Base-by-base conservation (phyloP, 2,888 invertebrate species). In the Eretmocerus hayati region DNA sequence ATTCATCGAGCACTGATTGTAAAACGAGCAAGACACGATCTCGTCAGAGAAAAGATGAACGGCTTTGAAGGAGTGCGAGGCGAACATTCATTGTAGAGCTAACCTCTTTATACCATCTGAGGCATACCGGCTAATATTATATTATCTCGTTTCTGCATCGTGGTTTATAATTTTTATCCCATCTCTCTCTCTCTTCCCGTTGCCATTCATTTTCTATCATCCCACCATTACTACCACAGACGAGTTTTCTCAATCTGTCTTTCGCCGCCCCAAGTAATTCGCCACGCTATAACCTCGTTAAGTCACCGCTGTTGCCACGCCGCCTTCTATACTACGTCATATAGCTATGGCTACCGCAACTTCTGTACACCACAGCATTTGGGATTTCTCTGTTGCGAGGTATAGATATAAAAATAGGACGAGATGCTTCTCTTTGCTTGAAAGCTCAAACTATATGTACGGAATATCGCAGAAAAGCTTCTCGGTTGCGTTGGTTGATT, bases 221-320 rank as follows among this genome's bases (percentile, higher is more conserved):
- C 33, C 40, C 36, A 19, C 15, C 39, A 46, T 42, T 50, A 38
- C 30, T 41, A 23, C 47, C 43, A 44, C 11, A 15, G 38, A 23
- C 5, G 57, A 65, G 58, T 67, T 66, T 69, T 67, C 66, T 64
- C 69, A 66, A 69, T 69, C 69, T 62, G 63, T 62, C 62, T 63
- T 66, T 65, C 60, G 61, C 64, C 64, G 58, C 62, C 23, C 13
- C 57, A 59, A 61, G 61, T 66, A 65, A 68, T 69, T 68, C 66
- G 61, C 60, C 60, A 58, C 58, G 59, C 59, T 33, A 8, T 66
- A 66, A 69, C 62, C 59, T 65, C 55, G 62, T 70, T 68, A 67
- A 61, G 55, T 53, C 56, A 50, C 51, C 46, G 47, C 40, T 44
- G 37, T 54, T 53, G 50, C 48, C 55, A 55, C 52, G 22, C 5